Base-by-base conservation (phyloP, 2,113 vertebrate genomes). In the Lichenostomus cassidix region DNA sequence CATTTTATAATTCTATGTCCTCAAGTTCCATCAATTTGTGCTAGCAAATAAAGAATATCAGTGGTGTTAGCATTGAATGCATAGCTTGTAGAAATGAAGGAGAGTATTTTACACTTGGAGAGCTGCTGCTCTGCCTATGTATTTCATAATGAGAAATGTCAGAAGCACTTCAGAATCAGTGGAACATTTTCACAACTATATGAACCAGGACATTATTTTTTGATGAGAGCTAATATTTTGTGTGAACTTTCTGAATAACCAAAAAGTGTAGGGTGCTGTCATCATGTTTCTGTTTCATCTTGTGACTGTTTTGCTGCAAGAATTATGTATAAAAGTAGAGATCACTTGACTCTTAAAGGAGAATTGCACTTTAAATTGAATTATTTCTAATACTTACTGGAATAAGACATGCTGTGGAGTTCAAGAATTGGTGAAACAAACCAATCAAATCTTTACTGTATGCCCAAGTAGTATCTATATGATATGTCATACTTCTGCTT, bases 171-270 rank as follows among this genome's bases (percentile, higher is more conserved):
- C 28, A 81, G 60, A 92, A 64, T 60, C 52, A 64, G 44, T 37
- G 52, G 35, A 83, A 63, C 13, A 16, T 67, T 94, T 90, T 92
- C 64, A 68, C 29, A 63, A 67, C 42, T 83, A 2, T 90, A 46
- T 24, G 55, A 93, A 70, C 53, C 70, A 82, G 65, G 75, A 67
- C 71, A 37, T 60, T 86, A 37, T 78, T 88, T 79, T 76, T 83
- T 93, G 64, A 41, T 53, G 71, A 89, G 77, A 93, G 80, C 64
- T 93, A 63, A 52, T 93, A 75, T 74, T 71, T 79, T 74, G 22
- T 87, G 85, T 52, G 64, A 95, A 74, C 55, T 85, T 91, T 21
- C 55, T 88, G 78, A 74, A 70, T 88, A 92, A 90, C 86, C 88
- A 90, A 47, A 74, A 90, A 70, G 6, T 21, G n/a, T 70, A 64